These are phyloP conservation scores for Diadegma fenestrale DNA, from an alignment of 2,888 invertebrate genomes.

Conservation along the genomic window DNA sequence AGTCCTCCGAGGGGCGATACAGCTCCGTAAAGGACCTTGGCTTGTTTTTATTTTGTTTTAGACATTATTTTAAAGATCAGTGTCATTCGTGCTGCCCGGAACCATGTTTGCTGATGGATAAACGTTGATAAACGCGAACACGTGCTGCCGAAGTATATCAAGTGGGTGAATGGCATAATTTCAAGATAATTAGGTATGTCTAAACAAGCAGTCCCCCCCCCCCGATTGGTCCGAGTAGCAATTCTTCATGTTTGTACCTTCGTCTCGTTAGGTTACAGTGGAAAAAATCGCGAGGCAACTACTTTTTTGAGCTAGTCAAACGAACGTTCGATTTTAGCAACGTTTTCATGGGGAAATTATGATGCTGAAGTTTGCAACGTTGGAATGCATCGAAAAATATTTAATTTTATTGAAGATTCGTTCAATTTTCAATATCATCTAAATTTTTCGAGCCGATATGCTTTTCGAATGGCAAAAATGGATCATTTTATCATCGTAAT, in stretches of 20 bases:
- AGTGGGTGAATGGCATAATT: not conserved
- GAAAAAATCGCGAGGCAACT: too few species aligned
- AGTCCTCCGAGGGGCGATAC: constrained; percentile 33
- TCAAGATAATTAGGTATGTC: not conserved
- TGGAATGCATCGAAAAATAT: too few species aligned
- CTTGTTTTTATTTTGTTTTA: not conserved
- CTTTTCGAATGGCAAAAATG: too few species aligned
- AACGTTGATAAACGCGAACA: not conserved
- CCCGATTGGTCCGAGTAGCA: not conserved
- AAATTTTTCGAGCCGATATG: too few species aligned
- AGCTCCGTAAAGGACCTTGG: not conserved
- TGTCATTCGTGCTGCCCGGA: constrained; percentile 16
- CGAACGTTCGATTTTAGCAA: too few species aligned
- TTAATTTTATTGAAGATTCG: too few species aligned
- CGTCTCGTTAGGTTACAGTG: too few species aligned
- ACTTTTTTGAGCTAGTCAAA: not conserved
- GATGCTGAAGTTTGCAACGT: too few species aligned
- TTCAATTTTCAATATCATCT: too few species aligned
- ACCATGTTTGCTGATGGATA: constrained; percentile 52
- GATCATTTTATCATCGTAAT: too few species aligned
- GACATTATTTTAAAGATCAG: not conserved
- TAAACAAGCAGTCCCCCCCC: not conserved
- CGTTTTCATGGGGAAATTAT: too few species aligned
- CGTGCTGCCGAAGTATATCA: constrained; percentile 29
- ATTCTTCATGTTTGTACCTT: too few species aligned